Base-by-base conservation (phyloP, 2,797 vertebrate genomes). In the Cossypha caffra region DNA sequence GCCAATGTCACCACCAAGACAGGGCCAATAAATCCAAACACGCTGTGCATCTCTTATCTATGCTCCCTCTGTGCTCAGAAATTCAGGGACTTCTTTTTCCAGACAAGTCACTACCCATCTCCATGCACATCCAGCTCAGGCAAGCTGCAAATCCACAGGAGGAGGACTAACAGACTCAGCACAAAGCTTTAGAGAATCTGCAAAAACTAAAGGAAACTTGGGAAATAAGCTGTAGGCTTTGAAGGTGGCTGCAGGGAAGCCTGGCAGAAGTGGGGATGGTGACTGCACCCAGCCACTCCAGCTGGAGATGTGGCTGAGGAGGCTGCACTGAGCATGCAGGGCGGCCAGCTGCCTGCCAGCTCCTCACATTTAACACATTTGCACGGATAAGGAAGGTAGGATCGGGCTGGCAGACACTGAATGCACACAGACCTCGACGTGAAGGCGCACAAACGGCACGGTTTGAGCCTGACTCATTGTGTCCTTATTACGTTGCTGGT, bases 391-490 rank as follows among this genome's bases (percentile, higher is more conserved):
- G 61, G 66, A 85, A 81, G 66, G 31, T 64, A 69, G 76, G 58
- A 54, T 4, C 45, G 40, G 59, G 55, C 48, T 81, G 0, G 0
- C 1, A 84, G 67, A 71, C 35, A 61, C 35, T 14, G 58, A 86
- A 69, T 64, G 52, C 31, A 76, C 9, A 64, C 47, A 94, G 80
- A 86, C 24, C 42, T 94, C 21, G 5, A 13, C 2, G 55, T 0
- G 64, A 80, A 95, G 84, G 69, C 88, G 80, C 86, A 94, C 35
- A 40, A 91, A 76, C 0, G 1, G 63, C 64, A 64, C 62, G 45
- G 75, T 90, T 68, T 48, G 51, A 61, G 58, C 63, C 77, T 95
- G 93, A 95, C 68, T 96, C 94, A 92, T 37, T 77, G 90, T 89
- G 82, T 87, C 89, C 72, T 48, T 92, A 55, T 86, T 94, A 87